phyloP scores from a whole-genome alignment of 2,888 invertebrate genomes.

The Diogma glabrata region DNA sequence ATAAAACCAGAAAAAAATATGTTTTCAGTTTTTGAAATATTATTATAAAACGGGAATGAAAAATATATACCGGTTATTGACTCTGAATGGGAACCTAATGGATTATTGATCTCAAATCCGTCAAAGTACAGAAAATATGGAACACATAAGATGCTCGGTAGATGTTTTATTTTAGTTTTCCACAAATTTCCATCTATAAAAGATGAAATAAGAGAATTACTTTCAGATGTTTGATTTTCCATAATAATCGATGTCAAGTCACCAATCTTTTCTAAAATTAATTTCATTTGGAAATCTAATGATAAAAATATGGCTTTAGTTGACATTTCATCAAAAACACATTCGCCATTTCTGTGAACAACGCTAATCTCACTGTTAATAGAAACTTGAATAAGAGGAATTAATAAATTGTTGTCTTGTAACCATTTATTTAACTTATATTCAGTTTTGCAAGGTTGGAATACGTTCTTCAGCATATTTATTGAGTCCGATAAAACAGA shows the following conservation, averaged over 20 bases:
- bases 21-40: neutral
- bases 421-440: neutral
- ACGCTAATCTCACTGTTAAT: neutral
- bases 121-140: constrained; percentile 21
- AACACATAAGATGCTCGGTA: constrained; percentile 9
- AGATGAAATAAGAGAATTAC: constrained; percentile 7
- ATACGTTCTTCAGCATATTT: neutral
- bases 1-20: neutral
- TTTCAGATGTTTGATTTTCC: neutral
- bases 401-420: neutral
- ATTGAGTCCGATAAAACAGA: neutral
- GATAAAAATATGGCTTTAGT: neutral
- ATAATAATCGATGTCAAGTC: neutral
- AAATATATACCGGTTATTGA: neutral
- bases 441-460: neutral
- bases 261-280: neutral
- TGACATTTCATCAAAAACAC: neutral
- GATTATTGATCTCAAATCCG: constrained; percentile 23
- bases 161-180: constrained; percentile 14
- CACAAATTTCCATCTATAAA: constrained; percentile 21
- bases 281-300: neutral
- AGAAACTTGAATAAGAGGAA: neutral
- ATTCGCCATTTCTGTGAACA: neutral
- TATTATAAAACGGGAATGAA: neutral
- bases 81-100: constrained; percentile 14